Base-by-base conservation (phyloP, 2,888 invertebrate genomes). In the Acanthosoma haemorrhoidale region DNA sequence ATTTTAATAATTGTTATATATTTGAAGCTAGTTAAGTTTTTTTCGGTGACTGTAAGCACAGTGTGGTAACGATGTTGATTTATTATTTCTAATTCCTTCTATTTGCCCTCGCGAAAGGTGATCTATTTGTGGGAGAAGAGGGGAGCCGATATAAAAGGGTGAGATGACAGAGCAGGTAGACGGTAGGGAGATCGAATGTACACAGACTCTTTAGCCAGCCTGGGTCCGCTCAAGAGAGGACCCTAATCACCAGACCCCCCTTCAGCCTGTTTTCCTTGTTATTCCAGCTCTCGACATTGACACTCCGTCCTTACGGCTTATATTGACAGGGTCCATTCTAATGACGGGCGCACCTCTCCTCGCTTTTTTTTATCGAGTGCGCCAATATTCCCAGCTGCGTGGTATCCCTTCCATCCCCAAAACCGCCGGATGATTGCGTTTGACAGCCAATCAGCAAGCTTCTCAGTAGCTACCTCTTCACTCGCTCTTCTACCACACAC, bases 141-240 rank as follows among this genome's bases (percentile, higher is more conserved):
- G 18, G 18, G 15, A 3, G 21, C 0, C 18, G 43, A 25, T 2
- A 51, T 1, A 51, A 9, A 18, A 2, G 16, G n/a, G n/a, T n/a
- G n/a, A 21, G 43, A 21, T 11, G 21, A 18, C 18, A 41, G 41
- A 18, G 51, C 21, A 25, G 51, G 29, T 25, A 25, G 13, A 51
- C n/a, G 51, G 51, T 51, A 51, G 51, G 51, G 51, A 25, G 29
- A 51, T 51, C 25, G 51, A 51, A 51, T 51, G 51, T 51, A 51
- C 51, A 51, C 51, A 51, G 18, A 25, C 18, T 25, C 29, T 25
- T 21, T n/a, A n/a, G 51, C 5, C n/a, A 6, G 4, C n/a, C n/a
- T 13, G 51, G n/a, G 4, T 16, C 16, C 25, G n/a, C 25, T 25
- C 25, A 2, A 51, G 25, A 21, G 25, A 51, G 51, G 4, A 8